Evolutionary conservation across 2,888 invertebrate species (phyloP), one percentile per base, ranked within the genome.

Genomic region (Spodoptera picta): DNA sequence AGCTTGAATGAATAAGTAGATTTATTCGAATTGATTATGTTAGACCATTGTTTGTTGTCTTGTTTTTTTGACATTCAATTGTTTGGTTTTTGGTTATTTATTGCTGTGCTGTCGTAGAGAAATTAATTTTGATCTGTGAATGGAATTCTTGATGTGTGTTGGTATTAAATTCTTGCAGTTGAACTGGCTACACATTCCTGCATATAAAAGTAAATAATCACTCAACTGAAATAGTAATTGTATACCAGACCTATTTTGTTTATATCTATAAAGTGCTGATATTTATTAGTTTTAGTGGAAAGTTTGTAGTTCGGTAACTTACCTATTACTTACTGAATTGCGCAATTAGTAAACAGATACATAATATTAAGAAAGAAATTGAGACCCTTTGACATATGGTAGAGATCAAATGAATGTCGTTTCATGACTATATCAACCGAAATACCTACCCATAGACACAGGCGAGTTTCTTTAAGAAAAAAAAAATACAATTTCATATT

Each of bases 1-100:
- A 53, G 50, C 4, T 47, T 75, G 73, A 75, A 75, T 75, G 73
- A 73, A 73, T 77, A 77, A 65, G 61, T 73, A 65, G 66, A 77
- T 75, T 80, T 71, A 60, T 71, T 73, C 44, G 69, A 79, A 79
- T 69, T 60, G 77, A 79, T 79, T 66, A 52, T 65, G 73, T 75
- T 63, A 62, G 27, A 48, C 68, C 55, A 75, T 77, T 67, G 71
- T 79, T 68, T 65, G 68, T 49, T 45, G 64, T 36, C 60, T 74
- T 65, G 69, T 58, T 65, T 61, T 64, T 51, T 65, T 52, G 63
- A 55, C 46, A 66, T 72, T 76, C 66, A 59, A 74, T 76, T 70
- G 77, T 79, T 72, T 69, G 12, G 57, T 60, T 72, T 74, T 72
- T 62, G 65, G 41, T 75, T 65, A 46, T 75, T 80, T 69, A 80